Base-by-base conservation (phyloP, 2,888 invertebrate species). In the Koerneria pararmatus region DNA sequence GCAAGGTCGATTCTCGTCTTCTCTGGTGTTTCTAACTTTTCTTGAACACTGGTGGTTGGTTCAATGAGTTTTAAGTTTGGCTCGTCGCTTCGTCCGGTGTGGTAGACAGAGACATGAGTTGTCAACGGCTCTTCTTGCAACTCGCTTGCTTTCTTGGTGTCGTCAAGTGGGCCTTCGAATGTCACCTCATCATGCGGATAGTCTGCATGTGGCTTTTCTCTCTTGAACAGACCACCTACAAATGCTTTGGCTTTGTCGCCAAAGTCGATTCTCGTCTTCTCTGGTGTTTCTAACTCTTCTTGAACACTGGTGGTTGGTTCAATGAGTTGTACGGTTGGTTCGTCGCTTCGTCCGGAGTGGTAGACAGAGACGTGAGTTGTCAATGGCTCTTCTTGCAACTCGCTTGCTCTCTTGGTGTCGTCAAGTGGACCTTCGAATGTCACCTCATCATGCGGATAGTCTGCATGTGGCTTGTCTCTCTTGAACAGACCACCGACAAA, bases 401-500 rank as follows among this genome's bases (percentile, higher is more conserved):
- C 57, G 22, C 22, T 22, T 1, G 57, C 3, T 6, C 35, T 22
- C 8, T 27, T 4, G 3, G 57, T 57, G 22, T 57, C 57, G n/a
- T 57, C 57, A 8, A 57, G 34, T 8, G 57, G 57, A n/a, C 57
- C 57, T 8, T 31, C 32, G 57, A 19, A 57, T 3, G 57, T n/a
- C n/a, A n/a, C 27, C 22, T 57, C 57, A 32, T 24, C 35, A 29
- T 24, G 32, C 34, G 57, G 57, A 19, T 57, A 57, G 8, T 57
- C 57, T 22, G 32, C 57, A 24, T 57, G 57, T 35, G 32, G 22
- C 34, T 57, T 35, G 34, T 57, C 35, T 32, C 34, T 27, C 34
- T 57, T 57, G 57, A 57, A 57, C 6, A 57, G 57, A 32, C 57
- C 57, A 19, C 57, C 57, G n/a, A 57, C 57, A 24, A 57, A 5